phyloP scores from a whole-genome alignment of 2,797 vertebrate species.

The Ataeniobius toweri region DNA sequence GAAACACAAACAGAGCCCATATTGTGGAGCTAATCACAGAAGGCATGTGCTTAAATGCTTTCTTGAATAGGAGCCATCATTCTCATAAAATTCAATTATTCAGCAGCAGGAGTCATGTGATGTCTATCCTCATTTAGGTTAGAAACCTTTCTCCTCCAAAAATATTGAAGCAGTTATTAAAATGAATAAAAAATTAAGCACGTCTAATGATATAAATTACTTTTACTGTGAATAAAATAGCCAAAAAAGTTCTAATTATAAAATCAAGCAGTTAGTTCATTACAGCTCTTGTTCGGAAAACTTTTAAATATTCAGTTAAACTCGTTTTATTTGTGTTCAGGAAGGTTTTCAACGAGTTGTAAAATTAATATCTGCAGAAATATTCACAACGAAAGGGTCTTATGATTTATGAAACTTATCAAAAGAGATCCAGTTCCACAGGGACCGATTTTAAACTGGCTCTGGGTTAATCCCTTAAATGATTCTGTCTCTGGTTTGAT shows the following conservation, averaged over 20 bases:
- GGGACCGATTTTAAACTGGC: too few relatives aligned
- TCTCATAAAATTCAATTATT: conserved; percentile 74
- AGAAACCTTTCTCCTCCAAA: conserved; percentile 28
- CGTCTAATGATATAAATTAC: background rate
- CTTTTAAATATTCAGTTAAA: background rate
- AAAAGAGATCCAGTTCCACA: background rate
- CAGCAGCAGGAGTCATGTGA: conserved; percentile 73
- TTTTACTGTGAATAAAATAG: background rate
- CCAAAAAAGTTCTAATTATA: background rate
- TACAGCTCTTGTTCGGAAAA: background rate
- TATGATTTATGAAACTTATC: background rate
- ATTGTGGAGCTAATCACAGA: conserved; percentile 82
- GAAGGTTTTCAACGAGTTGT: background rate
- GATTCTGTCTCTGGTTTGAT: background rate
- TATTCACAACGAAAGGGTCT: background rate
- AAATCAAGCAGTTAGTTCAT: background rate
- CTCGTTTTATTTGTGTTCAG: background rate
- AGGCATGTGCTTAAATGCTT: conserved; percentile 73
- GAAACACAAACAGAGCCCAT: conserved; percentile 66
- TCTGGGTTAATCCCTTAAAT: background rate
- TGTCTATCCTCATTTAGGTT: conserved; percentile 34
- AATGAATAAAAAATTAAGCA: conserved; percentile 10
- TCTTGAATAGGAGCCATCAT: conserved; percentile 67
- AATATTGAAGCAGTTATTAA: conserved; percentile 6
- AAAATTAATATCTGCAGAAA: background rate